Evolutionary conservation across 2,113 vertebrate species (phyloP).

Genomic region (Osmerus eperlanus): DNA sequence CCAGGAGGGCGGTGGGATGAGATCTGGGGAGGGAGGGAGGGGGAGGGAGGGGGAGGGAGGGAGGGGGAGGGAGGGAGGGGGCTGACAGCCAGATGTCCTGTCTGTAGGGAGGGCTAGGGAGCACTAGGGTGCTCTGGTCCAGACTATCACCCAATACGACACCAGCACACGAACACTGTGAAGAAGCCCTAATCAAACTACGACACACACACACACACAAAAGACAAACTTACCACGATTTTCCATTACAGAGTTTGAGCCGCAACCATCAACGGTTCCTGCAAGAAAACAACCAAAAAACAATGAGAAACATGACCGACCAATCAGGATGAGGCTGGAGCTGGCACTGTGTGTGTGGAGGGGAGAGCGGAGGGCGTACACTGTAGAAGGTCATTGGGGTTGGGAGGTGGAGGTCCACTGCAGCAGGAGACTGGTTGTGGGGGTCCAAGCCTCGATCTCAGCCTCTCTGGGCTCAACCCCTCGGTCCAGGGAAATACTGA

Average conservation of each 20-base stretch:
- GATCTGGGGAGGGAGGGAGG: background rate
- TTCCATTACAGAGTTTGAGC: slow-evolving; percentile 77
- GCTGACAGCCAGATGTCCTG: too few relatives aligned
- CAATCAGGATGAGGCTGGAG: background rate
- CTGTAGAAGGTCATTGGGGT: slow-evolving; percentile 69
- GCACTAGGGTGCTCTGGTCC: too few relatives aligned
- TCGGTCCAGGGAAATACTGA: background rate
- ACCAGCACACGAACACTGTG: slow-evolving; percentile 28
- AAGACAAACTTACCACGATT: slow-evolving; percentile 70
- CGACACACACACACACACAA: slow-evolving; percentile 30
- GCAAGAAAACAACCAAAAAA: slow-evolving; percentile 42
- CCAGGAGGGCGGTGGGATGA: background rate
- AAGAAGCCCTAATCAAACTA: slow-evolving; percentile 26
- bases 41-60: background rate
- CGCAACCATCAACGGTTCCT: slow-evolving; percentile 65
- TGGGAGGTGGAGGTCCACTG: slow-evolving; percentile 45
- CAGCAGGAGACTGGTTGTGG: slow-evolving; percentile 24
- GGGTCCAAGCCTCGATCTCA: background rate
- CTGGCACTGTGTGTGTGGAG: background rate
- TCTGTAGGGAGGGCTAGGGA: too few relatives aligned
- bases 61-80: background rate
- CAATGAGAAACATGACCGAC: slow-evolving; percentile 16
- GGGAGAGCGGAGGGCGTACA: slow-evolving; percentile 49
- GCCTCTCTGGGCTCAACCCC: background rate
- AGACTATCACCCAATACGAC: too few relatives aligned